phyloP scores from a whole-genome alignment of 2,888 invertebrate genomes.

The Leptinotarsa haldemani region DNA sequence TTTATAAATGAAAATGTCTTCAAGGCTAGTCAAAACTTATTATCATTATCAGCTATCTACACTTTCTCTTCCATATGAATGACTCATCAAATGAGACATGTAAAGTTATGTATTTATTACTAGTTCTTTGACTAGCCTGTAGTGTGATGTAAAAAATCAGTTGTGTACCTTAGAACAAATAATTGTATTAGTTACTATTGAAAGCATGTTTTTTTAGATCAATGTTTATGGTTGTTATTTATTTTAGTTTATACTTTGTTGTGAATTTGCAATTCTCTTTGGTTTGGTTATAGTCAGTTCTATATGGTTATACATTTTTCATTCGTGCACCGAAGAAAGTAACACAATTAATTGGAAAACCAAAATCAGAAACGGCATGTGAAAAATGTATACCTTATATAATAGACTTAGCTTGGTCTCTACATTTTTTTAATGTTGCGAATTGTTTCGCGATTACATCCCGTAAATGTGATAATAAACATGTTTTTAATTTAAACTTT shows the following conservation, averaged over 20 bases:
- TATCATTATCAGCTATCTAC: neutral
- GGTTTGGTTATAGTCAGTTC: constrained; percentile 48
- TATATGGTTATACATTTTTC: constrained; percentile 47
- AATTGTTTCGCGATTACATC: constrained; percentile 45
- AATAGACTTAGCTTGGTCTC: constrained; percentile 47
- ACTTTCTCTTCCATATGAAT: neutral
- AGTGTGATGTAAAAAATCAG: constrained; percentile 48
- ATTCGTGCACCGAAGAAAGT: constrained; percentile 30
- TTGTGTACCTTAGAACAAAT: constrained; percentile 55
- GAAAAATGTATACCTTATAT: constrained; percentile 47
- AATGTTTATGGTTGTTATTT: constrained; percentile 62
- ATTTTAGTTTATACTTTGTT: constrained; percentile 59
- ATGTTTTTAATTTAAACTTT: constrained; percentile 62
- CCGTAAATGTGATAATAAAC: constrained; percentile 66
- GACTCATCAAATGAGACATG: constrained; percentile 24
- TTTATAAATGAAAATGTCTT: constrained; percentile 25
- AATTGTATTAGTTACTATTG: constrained; percentile 55
- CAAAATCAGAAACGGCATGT: constrained; percentile 41
- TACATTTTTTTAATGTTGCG: constrained; percentile 39
- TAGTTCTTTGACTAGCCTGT: constrained; percentile 32
- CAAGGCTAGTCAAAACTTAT: constrained; percentile 19
- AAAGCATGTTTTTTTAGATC: constrained; percentile 62
- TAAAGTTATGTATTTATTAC: neutral
- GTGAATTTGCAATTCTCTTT: constrained; percentile 57
- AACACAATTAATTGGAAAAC: constrained; percentile 40